These are phyloP conservation scores for Napeogenes sylphis DNA, from an alignment of 2,888 invertebrate species.

Conservation along the genomic window DNA sequence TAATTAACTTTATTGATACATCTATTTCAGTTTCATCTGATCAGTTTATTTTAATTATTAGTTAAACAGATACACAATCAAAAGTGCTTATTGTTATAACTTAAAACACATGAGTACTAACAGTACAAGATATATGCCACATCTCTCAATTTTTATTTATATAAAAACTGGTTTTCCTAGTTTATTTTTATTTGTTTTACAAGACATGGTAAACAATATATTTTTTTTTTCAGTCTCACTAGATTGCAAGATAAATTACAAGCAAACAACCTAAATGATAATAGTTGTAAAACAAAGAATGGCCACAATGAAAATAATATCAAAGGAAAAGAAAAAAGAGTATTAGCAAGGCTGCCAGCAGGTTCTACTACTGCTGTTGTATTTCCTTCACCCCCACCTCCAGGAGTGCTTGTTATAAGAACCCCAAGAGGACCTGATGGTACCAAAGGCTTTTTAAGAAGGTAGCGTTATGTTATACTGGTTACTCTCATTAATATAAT, in stretches of 20 bases:
- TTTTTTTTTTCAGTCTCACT: constrained; percentile 54
- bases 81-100: too few species aligned
- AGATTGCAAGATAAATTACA: constrained; percentile 70
- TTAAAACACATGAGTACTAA: not conserved
- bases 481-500: constrained; percentile 18
- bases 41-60: too few species aligned
- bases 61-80: too few species aligned
- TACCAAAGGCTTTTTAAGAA: constrained; percentile 73
- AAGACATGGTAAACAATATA: not conserved
- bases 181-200: not conserved
- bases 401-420: constrained; percentile 79
- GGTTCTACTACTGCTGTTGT: constrained; percentile 56
- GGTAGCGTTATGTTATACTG: constrained; percentile 57
- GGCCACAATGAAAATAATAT: constrained; percentile 51
- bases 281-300: constrained; percentile 54
- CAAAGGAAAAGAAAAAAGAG: constrained; percentile 67
- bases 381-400: constrained; percentile 67
- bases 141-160: constrained; percentile 1
- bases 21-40: too few species aligned
- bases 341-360: constrained; percentile 59
- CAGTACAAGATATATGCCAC: not conserved
- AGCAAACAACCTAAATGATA: constrained; percentile 65
- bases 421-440: constrained; percentile 89
- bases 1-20: too few species aligned
- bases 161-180: not conserved